These are phyloP conservation scores for Cantharis lateralis DNA, from an alignment of 2,888 invertebrate species.

Conservation along the genomic window DNA sequence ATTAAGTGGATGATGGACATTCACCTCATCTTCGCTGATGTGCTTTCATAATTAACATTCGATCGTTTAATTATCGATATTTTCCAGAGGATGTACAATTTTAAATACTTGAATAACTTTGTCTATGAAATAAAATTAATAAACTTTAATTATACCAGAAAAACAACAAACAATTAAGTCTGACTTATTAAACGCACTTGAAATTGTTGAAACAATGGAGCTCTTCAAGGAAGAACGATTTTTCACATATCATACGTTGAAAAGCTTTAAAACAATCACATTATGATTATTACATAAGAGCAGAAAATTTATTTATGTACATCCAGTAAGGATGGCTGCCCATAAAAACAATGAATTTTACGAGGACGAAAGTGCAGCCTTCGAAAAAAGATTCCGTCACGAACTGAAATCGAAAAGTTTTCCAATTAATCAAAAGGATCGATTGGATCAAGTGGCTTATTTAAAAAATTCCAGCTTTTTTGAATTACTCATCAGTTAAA, in stretches of 20 bases:
- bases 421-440: background rate
- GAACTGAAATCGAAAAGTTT: background rate
- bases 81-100: background rate
- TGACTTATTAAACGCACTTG: background rate
- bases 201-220: background rate
- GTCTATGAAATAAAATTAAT: background rate
- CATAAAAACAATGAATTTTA: background rate
- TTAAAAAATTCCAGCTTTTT: background rate
- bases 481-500: background rate
- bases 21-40: conserved; percentile 16
- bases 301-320: background rate
- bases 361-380: background rate
- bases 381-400: background rate
- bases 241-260: background rate
- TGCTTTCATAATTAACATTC: background rate
- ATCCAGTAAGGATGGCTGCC: background rate
- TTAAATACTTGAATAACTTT: background rate
- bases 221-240: background rate
- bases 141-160: background rate
- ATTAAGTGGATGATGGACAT: conserved; percentile 20
- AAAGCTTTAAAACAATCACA: background rate
- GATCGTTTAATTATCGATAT: background rate
- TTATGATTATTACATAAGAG: background rate
- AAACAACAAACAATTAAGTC: background rate
- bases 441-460: background rate